These are phyloP conservation scores for Steinernema scapterisci DNA, from an alignment of 2,888 invertebrate genomes.

Conservation along the genomic window DNA sequence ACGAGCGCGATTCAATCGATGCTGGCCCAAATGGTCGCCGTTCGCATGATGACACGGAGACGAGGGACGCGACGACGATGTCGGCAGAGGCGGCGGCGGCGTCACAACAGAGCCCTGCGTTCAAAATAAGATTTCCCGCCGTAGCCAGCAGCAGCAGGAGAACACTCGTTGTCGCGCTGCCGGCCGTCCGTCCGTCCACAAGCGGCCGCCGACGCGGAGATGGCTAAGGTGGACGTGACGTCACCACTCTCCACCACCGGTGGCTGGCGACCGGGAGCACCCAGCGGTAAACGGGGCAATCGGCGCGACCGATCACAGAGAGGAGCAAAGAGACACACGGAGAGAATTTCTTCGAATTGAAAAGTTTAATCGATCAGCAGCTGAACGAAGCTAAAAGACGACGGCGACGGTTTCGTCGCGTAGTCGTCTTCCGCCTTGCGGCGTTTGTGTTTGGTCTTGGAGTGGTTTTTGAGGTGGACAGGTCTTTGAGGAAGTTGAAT, in stretches of 20 bases:
- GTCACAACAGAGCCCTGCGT: not conserved
- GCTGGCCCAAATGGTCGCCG: slow-evolving; percentile 13
- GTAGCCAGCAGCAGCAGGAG: no score
- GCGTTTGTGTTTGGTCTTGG: slow-evolving; percentile 3
- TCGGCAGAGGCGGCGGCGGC: not conserved
- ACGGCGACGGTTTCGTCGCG: not conserved
- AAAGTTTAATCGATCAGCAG: slow-evolving; percentile 18
- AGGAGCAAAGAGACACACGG: not conserved
- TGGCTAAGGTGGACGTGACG: not conserved
- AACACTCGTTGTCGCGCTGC: no score
- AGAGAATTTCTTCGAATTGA: slow-evolving; percentile 18
- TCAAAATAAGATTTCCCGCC: not conserved
- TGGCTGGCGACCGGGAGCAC: not conserved
- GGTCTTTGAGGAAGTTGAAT: no score
- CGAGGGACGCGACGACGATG: no score
- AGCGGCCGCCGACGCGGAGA: not conserved
- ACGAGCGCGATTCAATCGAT: slow-evolving; percentile 11
- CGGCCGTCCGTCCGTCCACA: no score
- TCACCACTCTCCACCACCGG: no score
- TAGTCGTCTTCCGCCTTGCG: not conserved
- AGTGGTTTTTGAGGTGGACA: not conserved
- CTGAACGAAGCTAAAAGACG: not conserved
- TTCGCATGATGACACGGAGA: not conserved
- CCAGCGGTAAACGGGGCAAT: no score
- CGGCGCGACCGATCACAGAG: not conserved